Conservation (phyloP, 2,888 invertebrate species). For the Leptinotarsa peninsularis region DNA sequence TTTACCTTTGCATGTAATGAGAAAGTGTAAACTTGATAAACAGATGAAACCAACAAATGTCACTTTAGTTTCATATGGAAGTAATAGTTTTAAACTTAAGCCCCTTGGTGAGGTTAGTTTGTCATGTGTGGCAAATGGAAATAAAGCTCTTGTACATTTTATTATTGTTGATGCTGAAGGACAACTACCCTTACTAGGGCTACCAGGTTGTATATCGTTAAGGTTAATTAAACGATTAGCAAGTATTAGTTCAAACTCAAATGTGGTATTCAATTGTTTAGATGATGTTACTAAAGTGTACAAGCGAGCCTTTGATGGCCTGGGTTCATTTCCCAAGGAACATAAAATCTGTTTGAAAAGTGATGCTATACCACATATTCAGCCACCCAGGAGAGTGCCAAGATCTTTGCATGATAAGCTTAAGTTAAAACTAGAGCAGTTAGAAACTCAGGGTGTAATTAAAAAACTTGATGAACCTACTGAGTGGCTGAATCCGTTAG, state of each 20-base stretch:
- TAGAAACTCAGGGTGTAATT: slow-evolving; percentile 29
- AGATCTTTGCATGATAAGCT: slow-evolving; percentile 25
- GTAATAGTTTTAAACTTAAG: too few relatives aligned
- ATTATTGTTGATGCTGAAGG: slow-evolving; percentile 24
- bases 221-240: slow-evolving; percentile 29
- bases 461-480: slow-evolving; percentile 23
- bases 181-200: slow-evolving; percentile 31
- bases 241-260: slow-evolving; percentile 14
- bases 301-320: slow-evolving; percentile 34
- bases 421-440: slow-evolving; percentile 31
- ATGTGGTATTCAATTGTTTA: background rate
- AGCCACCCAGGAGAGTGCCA: slow-evolving; percentile 18
- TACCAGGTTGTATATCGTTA: slow-evolving; percentile 31
- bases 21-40: background rate
- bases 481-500: slow-evolving; percentile 35
- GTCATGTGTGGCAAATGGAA: slow-evolving; percentile 21
- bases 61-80: slow-evolving; percentile 37
- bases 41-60: slow-evolving; percentile 13
- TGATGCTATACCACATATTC: slow-evolving; percentile 32
- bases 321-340: too few relatives aligned
- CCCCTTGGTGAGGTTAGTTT: slow-evolving; percentile 31
- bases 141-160: background rate
- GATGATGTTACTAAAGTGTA: slow-evolving; percentile 19
- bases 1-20: background rate
- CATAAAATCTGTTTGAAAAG: slow-evolving; percentile 42